Percentiles rank a stretch among this genome's conserved stretches.
Conservation (phyloP, 1,140 invertebrate genomes). For the Plectus sambesii region DNA sequence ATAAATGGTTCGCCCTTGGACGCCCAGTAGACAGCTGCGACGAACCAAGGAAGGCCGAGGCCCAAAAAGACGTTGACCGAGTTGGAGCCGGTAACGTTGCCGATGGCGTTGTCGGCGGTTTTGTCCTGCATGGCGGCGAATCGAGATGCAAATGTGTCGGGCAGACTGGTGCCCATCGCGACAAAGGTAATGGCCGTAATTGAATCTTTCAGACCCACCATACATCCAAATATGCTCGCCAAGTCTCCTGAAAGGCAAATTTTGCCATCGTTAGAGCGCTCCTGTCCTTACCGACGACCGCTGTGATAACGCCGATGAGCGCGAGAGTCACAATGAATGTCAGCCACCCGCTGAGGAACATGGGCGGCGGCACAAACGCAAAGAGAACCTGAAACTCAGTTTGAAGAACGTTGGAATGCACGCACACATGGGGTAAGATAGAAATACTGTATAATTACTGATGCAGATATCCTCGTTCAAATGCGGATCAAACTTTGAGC, state of each 20-base stretch:
- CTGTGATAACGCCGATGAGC: conserved; percentile 55
- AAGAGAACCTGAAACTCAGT: conserved; percentile 55
- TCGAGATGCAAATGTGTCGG: conserved; percentile 39
- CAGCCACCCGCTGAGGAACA: conserved; percentile 55
- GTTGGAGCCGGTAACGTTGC: conserved; percentile 52
- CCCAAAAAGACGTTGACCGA: conserved; percentile 58
- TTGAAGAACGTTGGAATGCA: too few relatives aligned
- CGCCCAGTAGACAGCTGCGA: conserved; percentile 54
- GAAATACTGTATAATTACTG: conserved; percentile 12
- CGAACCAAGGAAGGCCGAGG: conserved; percentile 57
- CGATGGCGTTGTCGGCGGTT: conserved; percentile 51
- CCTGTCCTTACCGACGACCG: too few relatives aligned
- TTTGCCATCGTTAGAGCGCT: too few relatives aligned
- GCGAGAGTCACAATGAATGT: conserved; percentile 54
- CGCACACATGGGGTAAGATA: too few relatives aligned
- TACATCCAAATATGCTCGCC: conserved; percentile 57
- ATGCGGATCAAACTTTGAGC: too few relatives aligned
- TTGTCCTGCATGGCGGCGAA: conserved; percentile 44
- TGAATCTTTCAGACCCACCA: conserved; percentile 53
- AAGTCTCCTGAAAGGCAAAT: too few relatives aligned
- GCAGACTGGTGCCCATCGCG: conserved; percentile 58
- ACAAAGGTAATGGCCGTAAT: conserved; percentile 61
- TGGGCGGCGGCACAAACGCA: conserved; percentile 54
- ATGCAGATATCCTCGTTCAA: too few relatives aligned
- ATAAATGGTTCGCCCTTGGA: conserved; percentile 50